Conservation (phyloP, 2,888 invertebrate species). For the Catonia carolina region DNA sequence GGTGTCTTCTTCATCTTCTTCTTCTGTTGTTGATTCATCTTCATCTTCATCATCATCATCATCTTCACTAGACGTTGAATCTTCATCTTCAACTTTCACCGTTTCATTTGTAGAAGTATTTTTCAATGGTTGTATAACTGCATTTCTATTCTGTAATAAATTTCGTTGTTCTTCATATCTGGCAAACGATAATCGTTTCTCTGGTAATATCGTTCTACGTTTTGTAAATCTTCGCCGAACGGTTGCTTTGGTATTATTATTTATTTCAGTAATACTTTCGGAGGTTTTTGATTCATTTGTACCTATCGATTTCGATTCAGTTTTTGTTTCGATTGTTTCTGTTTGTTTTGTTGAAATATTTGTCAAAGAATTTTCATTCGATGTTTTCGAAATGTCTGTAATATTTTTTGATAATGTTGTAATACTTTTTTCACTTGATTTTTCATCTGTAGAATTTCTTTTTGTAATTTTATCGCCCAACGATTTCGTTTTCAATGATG, state of each 20-base stretch:
- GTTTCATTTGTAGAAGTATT: neutral
- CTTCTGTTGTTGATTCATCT: slow-evolving; percentile 3
- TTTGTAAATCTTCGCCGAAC: slow-evolving; percentile 6
- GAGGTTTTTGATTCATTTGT: neutral
- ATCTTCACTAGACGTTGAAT: neutral
- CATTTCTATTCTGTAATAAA: too few relatives aligned
- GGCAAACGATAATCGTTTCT: slow-evolving; percentile 1
- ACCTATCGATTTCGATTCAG: neutral
- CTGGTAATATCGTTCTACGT: neutral
- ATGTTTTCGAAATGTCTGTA: too few relatives aligned
- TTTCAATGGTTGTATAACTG: neutral
- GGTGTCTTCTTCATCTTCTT: slow-evolving; percentile 10
- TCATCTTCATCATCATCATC: neutral
- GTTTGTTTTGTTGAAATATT: too few relatives aligned
- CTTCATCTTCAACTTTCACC: neutral
- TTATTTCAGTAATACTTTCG: neutral
- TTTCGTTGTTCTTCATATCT: neutral
- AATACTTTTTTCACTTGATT: too few relatives aligned
- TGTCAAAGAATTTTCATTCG: too few relatives aligned
- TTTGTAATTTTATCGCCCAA: too few relatives aligned
- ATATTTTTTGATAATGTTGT: too few relatives aligned
- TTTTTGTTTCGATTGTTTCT: neutral
- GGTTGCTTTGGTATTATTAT: neutral
- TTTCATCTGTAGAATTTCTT: too few relatives aligned
- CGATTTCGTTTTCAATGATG: too few relatives aligned